Percentiles rank a stretch among this genome's conserved stretches.
phyloP scores from a whole-genome alignment of 2,113 vertebrate genomes.

The Dolichotis patagonum region DNA sequence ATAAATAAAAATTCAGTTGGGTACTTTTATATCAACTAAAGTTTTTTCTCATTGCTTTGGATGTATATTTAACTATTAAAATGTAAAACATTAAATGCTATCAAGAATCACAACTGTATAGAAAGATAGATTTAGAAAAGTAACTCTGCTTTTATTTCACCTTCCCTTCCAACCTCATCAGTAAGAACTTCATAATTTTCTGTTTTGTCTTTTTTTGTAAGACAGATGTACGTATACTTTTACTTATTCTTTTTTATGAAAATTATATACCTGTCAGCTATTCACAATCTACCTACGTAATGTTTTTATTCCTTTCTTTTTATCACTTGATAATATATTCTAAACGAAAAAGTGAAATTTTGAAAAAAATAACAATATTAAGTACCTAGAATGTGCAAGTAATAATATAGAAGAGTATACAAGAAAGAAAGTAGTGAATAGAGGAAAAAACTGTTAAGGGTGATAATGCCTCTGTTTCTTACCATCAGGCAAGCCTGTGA shows the following conservation, averaged over 20 bases:
- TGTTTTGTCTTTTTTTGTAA: background rate
- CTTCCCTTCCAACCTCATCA: background rate
- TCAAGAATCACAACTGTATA: background rate
- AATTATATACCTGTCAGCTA: background rate
- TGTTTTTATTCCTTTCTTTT: background rate
- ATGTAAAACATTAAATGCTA: background rate
- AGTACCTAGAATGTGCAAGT: background rate
- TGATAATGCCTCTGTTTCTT: background rate
- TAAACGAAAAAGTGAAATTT: background rate
- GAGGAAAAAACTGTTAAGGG: background rate
- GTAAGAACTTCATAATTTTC: background rate
- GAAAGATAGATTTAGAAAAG: background rate
- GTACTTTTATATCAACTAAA: background rate
- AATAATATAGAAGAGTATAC: background rate
- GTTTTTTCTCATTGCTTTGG: background rate
- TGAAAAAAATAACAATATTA: background rate
- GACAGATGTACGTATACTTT: background rate
- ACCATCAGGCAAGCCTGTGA: background rate
- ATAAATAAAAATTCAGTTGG: background rate
- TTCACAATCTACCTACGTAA: background rate
- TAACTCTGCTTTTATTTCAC: background rate
- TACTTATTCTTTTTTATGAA: background rate
- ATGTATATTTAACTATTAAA: conserved; percentile 37
- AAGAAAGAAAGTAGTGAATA: background rate
- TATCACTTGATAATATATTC: background rate